A percentile compares a stretch with the other conserved stretches of the same genome.
Conservation (phyloP, 1,140 invertebrate species). For the Nautilus pompilius region DNA sequence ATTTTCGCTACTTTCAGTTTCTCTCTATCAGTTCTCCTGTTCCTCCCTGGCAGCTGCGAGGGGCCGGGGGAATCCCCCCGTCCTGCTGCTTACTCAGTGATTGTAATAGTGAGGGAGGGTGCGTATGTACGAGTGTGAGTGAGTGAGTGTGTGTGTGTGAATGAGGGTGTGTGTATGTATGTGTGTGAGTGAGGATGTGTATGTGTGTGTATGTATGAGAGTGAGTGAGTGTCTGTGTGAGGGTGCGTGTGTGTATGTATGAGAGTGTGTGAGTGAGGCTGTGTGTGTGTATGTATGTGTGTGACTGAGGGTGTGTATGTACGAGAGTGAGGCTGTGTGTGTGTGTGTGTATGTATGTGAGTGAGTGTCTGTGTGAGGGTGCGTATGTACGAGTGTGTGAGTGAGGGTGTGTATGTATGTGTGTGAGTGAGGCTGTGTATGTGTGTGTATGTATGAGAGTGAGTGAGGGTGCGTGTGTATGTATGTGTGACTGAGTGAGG, state of each 20-base stretch:
- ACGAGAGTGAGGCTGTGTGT: too few relatives aligned
- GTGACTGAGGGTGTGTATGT: too few relatives aligned
- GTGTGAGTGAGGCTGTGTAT: constrained; percentile 11
- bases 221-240: constrained; percentile 3
- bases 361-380: constrained; percentile 9
- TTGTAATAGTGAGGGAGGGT: neutral
- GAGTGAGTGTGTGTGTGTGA: constrained; percentile 2
- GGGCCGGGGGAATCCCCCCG: neutral
- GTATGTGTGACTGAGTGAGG: too few relatives aligned
- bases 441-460: constrained; percentile 14
- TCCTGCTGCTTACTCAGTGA: neutral
- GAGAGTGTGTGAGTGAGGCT: neutral
- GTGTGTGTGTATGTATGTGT: constrained; percentile 11
- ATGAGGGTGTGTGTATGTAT: neutral
- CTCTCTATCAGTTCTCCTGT: too few relatives aligned
- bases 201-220: neutral
- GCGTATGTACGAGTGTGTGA: constrained; percentile 12
- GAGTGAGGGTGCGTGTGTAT: constrained; percentile 12
- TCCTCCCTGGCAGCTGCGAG: neutral
- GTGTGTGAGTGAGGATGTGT: neutral
- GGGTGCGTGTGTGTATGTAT: neutral
- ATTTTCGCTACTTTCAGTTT: neutral
- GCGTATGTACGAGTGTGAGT: neutral
- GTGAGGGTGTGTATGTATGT: constrained; percentile 13
- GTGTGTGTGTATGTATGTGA: too few relatives aligned